Conservation (phyloP, 1,140 invertebrate species). For the Lepidurus apus region DNA sequence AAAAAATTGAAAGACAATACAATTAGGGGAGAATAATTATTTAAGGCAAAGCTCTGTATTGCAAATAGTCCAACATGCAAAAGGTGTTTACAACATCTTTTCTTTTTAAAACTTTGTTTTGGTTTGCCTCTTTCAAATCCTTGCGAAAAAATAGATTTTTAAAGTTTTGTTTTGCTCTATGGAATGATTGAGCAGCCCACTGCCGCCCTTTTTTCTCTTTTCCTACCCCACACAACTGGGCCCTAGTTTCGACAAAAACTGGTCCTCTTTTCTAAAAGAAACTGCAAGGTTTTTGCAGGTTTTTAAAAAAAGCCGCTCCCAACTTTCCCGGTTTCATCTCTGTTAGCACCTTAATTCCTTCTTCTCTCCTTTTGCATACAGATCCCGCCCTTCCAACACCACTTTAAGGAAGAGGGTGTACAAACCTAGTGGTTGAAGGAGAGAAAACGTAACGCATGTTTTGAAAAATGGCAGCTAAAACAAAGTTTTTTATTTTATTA, state of each 20-base stretch:
- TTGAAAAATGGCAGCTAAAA: constrained; percentile 22
- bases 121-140: constrained; percentile 21
- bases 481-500: background rate
- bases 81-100: constrained; percentile 22
- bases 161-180: constrained; percentile 19
- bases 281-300: background rate
- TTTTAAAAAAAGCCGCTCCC: background rate
- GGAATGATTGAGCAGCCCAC: constrained; percentile 19
- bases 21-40: no score
- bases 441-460: constrained; percentile 12
- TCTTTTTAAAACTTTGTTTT: constrained; percentile 17
- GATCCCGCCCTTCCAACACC: constrained; percentile 14
- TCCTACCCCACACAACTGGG: background rate
- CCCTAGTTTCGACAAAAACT: background rate
- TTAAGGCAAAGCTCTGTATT: constrained; percentile 19
- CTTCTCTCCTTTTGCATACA: background rate
- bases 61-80: constrained; percentile 22
- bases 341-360: constrained; percentile 22
- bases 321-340: background rate
- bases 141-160: constrained; percentile 15
- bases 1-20: no score
- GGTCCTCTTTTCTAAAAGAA: background rate
- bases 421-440: constrained; percentile 18
- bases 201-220: background rate
- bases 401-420: constrained; percentile 8